phyloP scores from a whole-genome alignment of 2,113 vertebrate genomes.

The Cochlearius cochlearius region DNA sequence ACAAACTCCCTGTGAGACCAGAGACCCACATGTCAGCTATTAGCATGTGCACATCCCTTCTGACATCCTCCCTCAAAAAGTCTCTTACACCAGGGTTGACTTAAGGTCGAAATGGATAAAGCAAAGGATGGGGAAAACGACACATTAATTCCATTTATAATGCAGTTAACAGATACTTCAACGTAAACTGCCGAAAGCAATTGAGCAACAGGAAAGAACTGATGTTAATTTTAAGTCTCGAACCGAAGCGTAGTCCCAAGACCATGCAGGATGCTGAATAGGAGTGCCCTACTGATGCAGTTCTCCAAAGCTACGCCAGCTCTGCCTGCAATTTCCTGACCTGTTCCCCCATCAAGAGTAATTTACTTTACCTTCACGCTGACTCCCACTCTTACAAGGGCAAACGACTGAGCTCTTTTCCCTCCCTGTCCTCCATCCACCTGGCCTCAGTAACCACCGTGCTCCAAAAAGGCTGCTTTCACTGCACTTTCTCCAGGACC shows the following conservation, averaged over 20 bases:
- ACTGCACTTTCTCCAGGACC: background rate
- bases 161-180: background rate
- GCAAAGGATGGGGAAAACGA: background rate
- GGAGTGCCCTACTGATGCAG: background rate
- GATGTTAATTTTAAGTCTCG: background rate
- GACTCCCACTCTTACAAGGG: background rate
- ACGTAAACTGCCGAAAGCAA: background rate
- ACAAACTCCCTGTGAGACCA: background rate
- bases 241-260: background rate
- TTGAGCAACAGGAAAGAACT: background rate
- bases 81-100: background rate
- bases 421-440: background rate
- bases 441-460: fast-evolving
- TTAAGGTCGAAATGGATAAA: background rate
- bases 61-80: background rate
- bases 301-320: background rate
- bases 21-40: background rate
- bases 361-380: background rate
- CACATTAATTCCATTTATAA: background rate
- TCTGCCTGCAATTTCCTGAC: background rate
- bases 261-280: background rate
- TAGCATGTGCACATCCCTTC: background rate
- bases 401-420: background rate
- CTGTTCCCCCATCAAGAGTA: background rate
- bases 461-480: background rate